Base-by-base conservation (phyloP, 2,797 vertebrate species). In the Limnodromus scolopaceus region DNA sequence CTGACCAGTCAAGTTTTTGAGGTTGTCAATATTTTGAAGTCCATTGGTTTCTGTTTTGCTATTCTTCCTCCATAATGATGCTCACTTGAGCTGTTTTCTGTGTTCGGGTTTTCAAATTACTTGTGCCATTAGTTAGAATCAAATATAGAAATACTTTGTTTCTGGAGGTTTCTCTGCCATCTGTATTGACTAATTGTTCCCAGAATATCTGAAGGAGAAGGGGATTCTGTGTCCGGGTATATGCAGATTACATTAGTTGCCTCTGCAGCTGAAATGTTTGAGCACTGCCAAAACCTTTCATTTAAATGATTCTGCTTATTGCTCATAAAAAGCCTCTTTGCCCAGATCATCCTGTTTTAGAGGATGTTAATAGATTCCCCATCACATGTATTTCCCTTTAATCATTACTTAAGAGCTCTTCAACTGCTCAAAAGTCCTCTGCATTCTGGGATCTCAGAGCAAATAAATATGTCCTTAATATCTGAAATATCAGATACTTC, bases 201-300 rank as follows among this genome's bases (percentile, higher is more conserved):
- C 63, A 49, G 36, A 65, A 10, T 8, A 61, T 32, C 61, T 92
- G n/a, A 86, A 72, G 11, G 28, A 88, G 28, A 92, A 69, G 9
- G 23, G 7, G 3, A 57, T 79, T 84, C 6, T 51, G 46, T 61
- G 39, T 61, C 15, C 16, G 0, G 0, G 2, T 43, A 30, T 80
- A 87, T n/a, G 14, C 41, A 39, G 12, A 72, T 93, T 84, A 70
- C 25, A 17, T 63, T 32, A 65, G 38, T 18, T 69, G 30, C 18
- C n/a, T 39, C 43, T 3, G 9, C 60, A 90, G 38, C 12, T 78
- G 72, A 81, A 88, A 72, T 65, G 10, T 19, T 51, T 76, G 38
- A 27, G 30, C 2, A 2, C 5, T 2, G 1, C 25, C 25, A 66
- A 30, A 25, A 34, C 9, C 23, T 76, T 57, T 65, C 22, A 79